Evolutionary conservation across 2,888 invertebrate species (phyloP), one percentile per base, ranked within the genome.

Genomic region (Trachelus iudaicus): DNA sequence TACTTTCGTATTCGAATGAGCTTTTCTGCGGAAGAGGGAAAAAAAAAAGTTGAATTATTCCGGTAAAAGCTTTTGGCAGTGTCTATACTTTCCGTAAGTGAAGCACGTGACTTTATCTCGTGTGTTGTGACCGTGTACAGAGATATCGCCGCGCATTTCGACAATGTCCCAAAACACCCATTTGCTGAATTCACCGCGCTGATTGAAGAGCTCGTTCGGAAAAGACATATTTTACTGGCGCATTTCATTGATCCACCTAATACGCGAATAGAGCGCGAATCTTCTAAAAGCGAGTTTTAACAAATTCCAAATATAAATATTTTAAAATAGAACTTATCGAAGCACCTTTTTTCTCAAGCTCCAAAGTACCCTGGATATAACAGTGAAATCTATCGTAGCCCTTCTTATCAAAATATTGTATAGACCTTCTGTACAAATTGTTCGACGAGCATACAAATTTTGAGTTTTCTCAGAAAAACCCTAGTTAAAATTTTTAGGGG

Each of bases 151-250:
- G 35, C 77, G 56, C 78, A 69, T 81, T 79, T 78, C 79, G 68
- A 73, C 77, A 69, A 77, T 78, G 75, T 76, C 79, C 79, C 81
- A 78, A 83, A 83, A 77, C 79, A 79, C 56, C 76, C 76, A 73
- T 81, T 85, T 83, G 73, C 73, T 73, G 81, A 81, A 81, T 76
- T 83, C 77, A 69, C 79, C 69, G 75, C 75, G 79, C 76, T 85
- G 85, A 85, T 85, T 85, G 82, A 81, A 82, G 82, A 84, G 84
- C 80, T 82, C 82, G 79, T 83, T 81, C 76, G 79, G 77, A 82
- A 80, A 81, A 81, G 77, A 81, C 78, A 81, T 81, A 85, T 86
- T 81, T 80, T 81, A 75, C 78, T 73, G 56, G 76, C 75, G 80
- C 79, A 79, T 81, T 83, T 83, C 80, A 37, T 74, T 34, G n/a